Base-by-base conservation (phyloP, 2,888 invertebrate species). In the Anticlea derivata region DNA sequence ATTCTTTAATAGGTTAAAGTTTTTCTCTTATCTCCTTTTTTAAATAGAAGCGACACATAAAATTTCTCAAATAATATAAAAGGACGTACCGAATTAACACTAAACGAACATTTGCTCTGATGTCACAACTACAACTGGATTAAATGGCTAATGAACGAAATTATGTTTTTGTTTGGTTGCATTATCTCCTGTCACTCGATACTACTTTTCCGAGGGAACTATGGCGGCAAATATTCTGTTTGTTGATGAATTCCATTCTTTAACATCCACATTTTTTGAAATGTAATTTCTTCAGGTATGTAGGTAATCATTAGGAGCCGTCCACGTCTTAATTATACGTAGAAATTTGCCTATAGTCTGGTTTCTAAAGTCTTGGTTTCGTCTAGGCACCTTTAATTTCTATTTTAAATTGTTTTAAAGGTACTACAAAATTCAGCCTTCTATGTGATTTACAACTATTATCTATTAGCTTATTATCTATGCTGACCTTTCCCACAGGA, bases 131-230 rank as follows among this genome's bases (percentile, higher is more conserved):
- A 62, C 65, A 59, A 70, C 70, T 71, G 73, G 68, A 60, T 57
- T 45, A 50, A 57, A 50, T 61, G 52, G 57, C 51, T 59, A 60
- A 61, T 63, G 59, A 63, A 71, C 59, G 44, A 41, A 53, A 56
- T 60, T 49, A 51, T 70, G 70, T 71, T 74, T 76, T 68, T 76
- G 69, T 76, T 73, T 71, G 70, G 67, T 69, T 68, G 66, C 70
- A 72, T 77, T 78, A 77, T 76, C 79, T 73, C 63, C 50, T 67
- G 78, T 62, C 60, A 82, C 63, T 60, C 56, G 78, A 83, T 73
- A 80, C 72, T 60, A 58, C 49, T 56, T 57, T 65, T 56, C 38
- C 50, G 50, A 35, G 43, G 41, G 40, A 51, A 50, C 39, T 31
- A 29, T 38, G 33, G 31, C 12, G 6, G 7, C 29, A 35, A 45